Base-by-base conservation (phyloP, 2,113 vertebrate genomes). In the Corythoichthys intestinalis region DNA sequence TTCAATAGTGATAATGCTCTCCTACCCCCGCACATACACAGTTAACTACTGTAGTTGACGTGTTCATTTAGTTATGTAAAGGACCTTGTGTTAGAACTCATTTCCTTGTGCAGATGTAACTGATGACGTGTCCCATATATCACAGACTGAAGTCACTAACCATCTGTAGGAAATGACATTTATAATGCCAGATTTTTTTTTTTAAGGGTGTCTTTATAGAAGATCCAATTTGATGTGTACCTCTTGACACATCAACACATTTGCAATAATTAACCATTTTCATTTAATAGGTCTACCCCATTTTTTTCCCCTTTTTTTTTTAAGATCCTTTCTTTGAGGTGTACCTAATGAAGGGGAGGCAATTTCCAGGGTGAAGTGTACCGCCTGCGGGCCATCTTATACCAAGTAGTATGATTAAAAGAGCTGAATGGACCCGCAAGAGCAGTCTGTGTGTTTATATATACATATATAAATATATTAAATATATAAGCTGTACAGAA, bases 401-500 rank as follows among this genome's bases (percentile, higher is more conserved):
- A 0, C 56, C 8, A 4, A 13, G 34, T 37, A 34, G 56, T 2
- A 37, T 38, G 56, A 37, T 37, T 58, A 37, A 7, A 35, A 34
- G 9, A 15, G 20, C 28, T 10, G 9, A 61, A 46, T 63, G 60
- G 20, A 6, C 56, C 56, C 35, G 9, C 14, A n/a, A 39, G 41
- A 62, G 17, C 39, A n/a, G 39, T 62, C 60, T 63, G 59, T 60
- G 58, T 60, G 8, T 63, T 13, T 63, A 63, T 63, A 34, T 63
- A 63, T 47, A 63, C 5, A 63, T 14, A 63, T 47, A 28, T 11
- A 60, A 3, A 60, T n/a, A 37, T 35, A 60, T 41, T 78, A 90
- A 87, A 80, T 90, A 87, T 90, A 88, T 90, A 88, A 88, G 86
- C 74, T 92, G 89, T 92, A 92, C 89, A 92, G 88, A 90, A 89